These are phyloP conservation scores for Tokudaia tokunoshimensis DNA, from an alignment of 2,797 vertebrate species.

Conservation along the genomic window DNA sequence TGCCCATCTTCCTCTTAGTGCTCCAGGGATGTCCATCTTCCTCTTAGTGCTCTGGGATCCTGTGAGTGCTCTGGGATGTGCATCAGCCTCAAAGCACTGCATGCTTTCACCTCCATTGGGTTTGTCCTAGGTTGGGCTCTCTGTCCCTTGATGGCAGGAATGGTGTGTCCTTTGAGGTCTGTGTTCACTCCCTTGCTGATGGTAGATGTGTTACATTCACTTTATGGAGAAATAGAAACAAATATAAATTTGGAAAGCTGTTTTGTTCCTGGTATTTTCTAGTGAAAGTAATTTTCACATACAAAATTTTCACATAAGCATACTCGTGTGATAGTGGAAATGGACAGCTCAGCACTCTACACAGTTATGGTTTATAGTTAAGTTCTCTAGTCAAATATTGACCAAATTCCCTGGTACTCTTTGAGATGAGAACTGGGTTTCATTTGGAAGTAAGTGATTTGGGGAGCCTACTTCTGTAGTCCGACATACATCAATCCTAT, in stretches of 20 bases:
- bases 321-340: neutral
- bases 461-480: constrained; percentile 43
- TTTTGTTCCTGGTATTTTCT: constrained; percentile 52
- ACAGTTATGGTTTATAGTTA: constrained; percentile 7
- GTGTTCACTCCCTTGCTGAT: neutral
- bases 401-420: neutral
- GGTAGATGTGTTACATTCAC: neutral
- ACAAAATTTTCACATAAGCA: neutral
- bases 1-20: too few species aligned
- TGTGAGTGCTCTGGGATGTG: neutral
- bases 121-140: neutral
- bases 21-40: too few species aligned
- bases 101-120: neutral
- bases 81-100: neutral
- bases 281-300: neutral
- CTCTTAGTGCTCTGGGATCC: too few species aligned
- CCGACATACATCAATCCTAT: neutral
- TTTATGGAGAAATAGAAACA: neutral
- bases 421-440: constrained; percentile 46
- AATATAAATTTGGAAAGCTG: neutral
- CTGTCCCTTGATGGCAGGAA: neutral
- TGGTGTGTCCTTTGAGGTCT: neutral
- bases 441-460: constrained; percentile 52
- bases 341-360: neutral
- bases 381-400: constrained; percentile 11